A percentile compares a stretch with the other conserved stretches of the same genome.
Conservation (phyloP, 2,797 vertebrate genomes). For the Pitangus sulphuratus region DNA sequence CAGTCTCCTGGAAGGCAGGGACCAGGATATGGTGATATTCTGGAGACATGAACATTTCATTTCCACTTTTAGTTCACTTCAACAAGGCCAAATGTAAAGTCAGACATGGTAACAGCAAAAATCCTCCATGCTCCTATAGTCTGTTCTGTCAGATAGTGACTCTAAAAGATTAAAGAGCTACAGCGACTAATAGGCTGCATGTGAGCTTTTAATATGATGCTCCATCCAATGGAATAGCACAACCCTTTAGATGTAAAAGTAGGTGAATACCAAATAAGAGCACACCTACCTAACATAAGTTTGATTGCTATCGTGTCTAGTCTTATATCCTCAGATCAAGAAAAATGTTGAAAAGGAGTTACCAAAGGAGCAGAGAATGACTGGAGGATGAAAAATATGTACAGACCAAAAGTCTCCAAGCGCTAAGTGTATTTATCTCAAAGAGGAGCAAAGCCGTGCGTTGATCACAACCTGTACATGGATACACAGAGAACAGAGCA, state of each 20-base stretch:
- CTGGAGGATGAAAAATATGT: slow-evolving; percentile 52
- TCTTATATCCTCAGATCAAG: slow-evolving; percentile 49
- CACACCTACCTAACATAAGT: slow-evolving; percentile 52
- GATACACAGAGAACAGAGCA: slow-evolving; percentile 25
- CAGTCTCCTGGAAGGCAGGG: slow-evolving; percentile 8
- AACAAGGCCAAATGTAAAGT: slow-evolving; percentile 18
- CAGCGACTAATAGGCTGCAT: slow-evolving; percentile 32
- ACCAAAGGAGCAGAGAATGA: slow-evolving; percentile 52
- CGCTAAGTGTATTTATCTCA: slow-evolving; percentile 24
- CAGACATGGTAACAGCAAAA: slow-evolving; percentile 27
- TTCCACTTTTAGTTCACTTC: slow-evolving; percentile 32
- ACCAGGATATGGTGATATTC: neutral
- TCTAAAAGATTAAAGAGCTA: slow-evolving; percentile 55
- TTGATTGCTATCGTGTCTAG: slow-evolving; percentile 36
- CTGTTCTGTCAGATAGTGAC: slow-evolving; percentile 20
- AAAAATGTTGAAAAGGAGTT: slow-evolving; percentile 57
- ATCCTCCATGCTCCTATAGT: neutral
- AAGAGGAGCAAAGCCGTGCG: slow-evolving; percentile 31
- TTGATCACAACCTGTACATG: slow-evolving; percentile 25
- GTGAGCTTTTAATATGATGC: slow-evolving; percentile 41
- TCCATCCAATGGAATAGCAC: slow-evolving; percentile 24
- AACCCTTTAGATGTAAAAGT: slow-evolving; percentile 53
- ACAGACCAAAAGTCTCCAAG: slow-evolving; percentile 55
- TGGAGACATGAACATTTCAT: neutral
- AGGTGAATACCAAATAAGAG: slow-evolving; percentile 58